Evolutionary conservation across 1,140 invertebrate species (phyloP).

Genomic region (Drosophila lacteicornis): DNA sequence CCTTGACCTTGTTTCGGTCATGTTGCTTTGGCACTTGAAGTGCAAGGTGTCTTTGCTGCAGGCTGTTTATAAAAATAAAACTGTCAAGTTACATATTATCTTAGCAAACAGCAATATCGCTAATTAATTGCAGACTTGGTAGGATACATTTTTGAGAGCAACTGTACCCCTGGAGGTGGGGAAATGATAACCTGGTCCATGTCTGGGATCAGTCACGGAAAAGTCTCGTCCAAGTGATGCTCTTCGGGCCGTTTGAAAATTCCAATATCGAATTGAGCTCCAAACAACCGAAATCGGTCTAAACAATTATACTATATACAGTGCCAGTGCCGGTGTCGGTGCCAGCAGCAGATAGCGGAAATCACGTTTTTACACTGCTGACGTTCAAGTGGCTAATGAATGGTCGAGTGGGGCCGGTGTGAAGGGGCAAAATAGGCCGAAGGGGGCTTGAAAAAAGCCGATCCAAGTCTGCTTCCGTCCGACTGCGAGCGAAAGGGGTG

Average conservation of each 20-base stretch:
- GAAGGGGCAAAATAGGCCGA: neutral
- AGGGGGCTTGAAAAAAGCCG: constrained; percentile 11
- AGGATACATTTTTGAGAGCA: neutral
- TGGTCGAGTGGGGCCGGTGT: constrained; percentile 1
- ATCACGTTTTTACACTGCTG: constrained; percentile 76
- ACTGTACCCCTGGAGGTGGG: neutral
- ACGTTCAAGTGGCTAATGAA: constrained; percentile 58
- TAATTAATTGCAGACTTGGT: neutral
- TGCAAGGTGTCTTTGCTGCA: neutral
- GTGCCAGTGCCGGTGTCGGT: constrained; percentile 12
- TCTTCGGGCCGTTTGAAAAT: constrained; percentile 1
- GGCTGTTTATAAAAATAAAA: neutral
- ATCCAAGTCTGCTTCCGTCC: constrained; percentile 58
- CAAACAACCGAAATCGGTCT: constrained; percentile 21
- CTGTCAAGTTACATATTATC: neutral
- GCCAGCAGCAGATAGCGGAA: constrained; percentile 61
- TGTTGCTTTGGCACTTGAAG: neutral
- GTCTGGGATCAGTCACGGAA: neutral
- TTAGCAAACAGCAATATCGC: neutral
- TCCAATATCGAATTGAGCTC: constrained; percentile 3
- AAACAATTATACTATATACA: constrained; percentile 55
- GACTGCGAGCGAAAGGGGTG: constrained; percentile 16
- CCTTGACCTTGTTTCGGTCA: neutral
- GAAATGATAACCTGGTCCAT: neutral
- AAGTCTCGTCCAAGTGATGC: neutral